phyloP scores from a whole-genome alignment of 2,113 vertebrate species.

The Actenoides lindsayi region DNA sequence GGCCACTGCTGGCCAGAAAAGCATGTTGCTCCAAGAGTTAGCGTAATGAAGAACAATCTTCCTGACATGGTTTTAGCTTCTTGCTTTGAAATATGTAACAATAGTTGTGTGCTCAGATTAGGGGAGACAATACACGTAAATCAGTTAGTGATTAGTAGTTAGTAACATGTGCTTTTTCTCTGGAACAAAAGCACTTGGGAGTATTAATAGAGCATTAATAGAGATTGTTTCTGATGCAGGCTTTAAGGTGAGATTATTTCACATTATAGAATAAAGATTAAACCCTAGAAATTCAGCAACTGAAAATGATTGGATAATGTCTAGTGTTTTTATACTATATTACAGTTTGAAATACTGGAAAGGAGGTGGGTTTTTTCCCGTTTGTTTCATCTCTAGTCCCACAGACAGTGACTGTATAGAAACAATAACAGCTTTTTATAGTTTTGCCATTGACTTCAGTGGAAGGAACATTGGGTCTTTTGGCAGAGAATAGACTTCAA shows the following conservation, averaged over 20 bases:
- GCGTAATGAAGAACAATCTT: background rate
- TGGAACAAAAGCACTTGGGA: background rate
- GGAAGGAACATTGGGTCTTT: background rate
- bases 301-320: background rate
- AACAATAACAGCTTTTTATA: background rate
- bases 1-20: background rate
- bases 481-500: background rate
- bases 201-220: background rate
- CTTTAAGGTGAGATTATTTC: background rate
- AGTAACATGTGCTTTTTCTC: background rate
- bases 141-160: background rate
- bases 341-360: background rate
- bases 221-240: background rate
- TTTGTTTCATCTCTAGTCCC: background rate
- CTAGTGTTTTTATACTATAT: background rate
- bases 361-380: background rate
- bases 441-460: background rate
- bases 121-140: background rate
- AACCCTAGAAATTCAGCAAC: background rate
- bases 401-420: background rate
- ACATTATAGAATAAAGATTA: background rate
- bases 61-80: background rate
- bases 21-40: background rate
- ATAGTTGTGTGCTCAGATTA: background rate
- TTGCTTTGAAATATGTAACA: background rate